Conservation (phyloP, 1,140 invertebrate genomes). For the Rhynchophorus ferrugineus region DNA sequence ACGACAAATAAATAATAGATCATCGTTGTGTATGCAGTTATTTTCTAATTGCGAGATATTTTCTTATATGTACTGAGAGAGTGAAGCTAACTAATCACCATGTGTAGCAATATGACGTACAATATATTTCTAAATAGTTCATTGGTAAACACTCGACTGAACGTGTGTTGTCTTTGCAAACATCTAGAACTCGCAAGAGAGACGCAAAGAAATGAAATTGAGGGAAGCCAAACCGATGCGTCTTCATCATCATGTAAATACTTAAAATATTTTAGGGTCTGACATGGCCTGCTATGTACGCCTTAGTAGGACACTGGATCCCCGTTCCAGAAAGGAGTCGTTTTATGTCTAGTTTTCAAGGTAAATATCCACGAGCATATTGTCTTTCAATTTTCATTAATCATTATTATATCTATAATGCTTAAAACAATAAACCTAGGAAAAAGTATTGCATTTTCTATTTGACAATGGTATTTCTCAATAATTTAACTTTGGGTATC, state of each 20-base stretch:
- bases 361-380: conserved; percentile 37
- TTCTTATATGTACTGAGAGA: too few species aligned
- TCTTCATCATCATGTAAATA: neutral
- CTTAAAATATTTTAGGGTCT: conserved; percentile 53
- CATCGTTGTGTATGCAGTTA: too few species aligned
- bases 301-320: conserved; percentile 77
- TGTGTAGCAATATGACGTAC: too few species aligned
- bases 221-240: neutral
- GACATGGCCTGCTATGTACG: conserved; percentile 81
- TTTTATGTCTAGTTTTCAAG: conserved; percentile 71
- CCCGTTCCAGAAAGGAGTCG: conserved; percentile 67
- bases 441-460: too few species aligned
- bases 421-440: too few species aligned
- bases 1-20: too few species aligned
- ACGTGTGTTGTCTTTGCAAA: neutral
- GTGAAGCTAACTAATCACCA: too few species aligned
- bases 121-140: neutral
- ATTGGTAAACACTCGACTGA: neutral
- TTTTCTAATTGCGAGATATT: too few species aligned
- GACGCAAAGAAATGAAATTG: neutral
- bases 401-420: neutral
- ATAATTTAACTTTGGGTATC: too few species aligned
- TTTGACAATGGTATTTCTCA: too few species aligned
- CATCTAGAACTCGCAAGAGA: neutral
- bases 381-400: neutral